Conservation (phyloP, 2,888 invertebrate species). For the Acrocyrtus sp. region DNA sequence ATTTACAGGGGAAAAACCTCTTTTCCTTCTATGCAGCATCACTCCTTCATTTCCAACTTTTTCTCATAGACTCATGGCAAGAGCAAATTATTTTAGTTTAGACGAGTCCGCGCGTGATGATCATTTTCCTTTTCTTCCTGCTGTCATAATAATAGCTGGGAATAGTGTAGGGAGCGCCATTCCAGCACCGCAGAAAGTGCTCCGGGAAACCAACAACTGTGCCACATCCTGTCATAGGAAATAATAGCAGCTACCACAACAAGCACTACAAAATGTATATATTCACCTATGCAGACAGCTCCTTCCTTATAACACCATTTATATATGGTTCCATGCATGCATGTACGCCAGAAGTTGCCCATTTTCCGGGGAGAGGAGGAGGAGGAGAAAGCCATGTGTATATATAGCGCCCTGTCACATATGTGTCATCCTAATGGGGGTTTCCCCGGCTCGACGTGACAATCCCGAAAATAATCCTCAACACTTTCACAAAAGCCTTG, state of each 20-base stretch:
- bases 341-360: conserved; percentile 25
- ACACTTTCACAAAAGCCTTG: conserved; percentile 47
- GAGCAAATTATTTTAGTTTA: no score
- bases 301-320: neutral
- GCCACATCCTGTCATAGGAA: conserved; percentile 46
- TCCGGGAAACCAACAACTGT: conserved; percentile 42
- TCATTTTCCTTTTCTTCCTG: no score
- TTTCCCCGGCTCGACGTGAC: conserved; percentile 38
- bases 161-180: no score
- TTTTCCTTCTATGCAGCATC: no score
- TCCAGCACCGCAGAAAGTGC: conserved; percentile 38
- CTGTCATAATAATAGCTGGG: no score
- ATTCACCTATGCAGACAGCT: neutral
- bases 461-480: conserved; percentile 48
- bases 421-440: conserved; percentile 48
- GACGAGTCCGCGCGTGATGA: no score
- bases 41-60: no score
- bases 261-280: conserved; percentile 9
- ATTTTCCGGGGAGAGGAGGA: no score
- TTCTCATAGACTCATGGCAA: no score
- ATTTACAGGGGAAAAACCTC: no score
- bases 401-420: conserved; percentile 45
- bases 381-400: no score
- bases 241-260: conserved; percentile 28
- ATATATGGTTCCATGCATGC: neutral